Base-by-base conservation (phyloP, 2,888 invertebrate genomes). In the Ennomos fuscantarius region DNA sequence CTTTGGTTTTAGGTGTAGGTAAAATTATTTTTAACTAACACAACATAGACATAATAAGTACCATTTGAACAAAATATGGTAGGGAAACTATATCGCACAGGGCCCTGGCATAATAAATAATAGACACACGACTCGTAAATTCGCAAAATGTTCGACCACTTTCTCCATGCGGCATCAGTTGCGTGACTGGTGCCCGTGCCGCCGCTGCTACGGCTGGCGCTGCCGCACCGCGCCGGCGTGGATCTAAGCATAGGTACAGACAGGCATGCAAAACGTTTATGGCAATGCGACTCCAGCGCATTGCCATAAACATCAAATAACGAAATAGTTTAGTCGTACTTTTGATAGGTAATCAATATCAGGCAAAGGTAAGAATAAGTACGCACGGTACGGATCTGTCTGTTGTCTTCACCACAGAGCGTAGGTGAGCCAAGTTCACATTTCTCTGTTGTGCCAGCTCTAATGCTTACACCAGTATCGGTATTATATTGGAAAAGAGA, bases 121-220 rank as follows among this genome's bases (percentile, higher is more conserved):
- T 8, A 41, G 41, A 24, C 24, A 9, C 41, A 41, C 10, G 39
- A 35, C 47, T 51, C 52, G 48, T 55, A 40, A 43, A 62, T 57
- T 49, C 42, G 39, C 50, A 58, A 51, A 57, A 24, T 56, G 57
- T 55, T 46, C 45, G 43, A 54, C 58, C 48, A 71, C 70, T 75
- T 74, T 74, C 73, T 70, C 70, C 59, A 55, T 45, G 53, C 59
- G 62, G 53, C 55, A 59, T 55, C 59, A 63, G 68, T 77, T 66
- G 74, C 74, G 72, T 74, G 73, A 69, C 68, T 61, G 47, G 55
- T 58, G 52, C 56, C 66, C 55, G 63, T 24, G 24, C 53, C 51
- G 62, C 49, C 56, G 66, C 62, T 31, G 24, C 39, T 46, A 33
- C 50, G 46, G 41, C 50, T 13, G 42, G 24, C 31, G 41, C 50